A percentile compares a stretch with the other conserved stretches of the same genome.
phyloP scores from a whole-genome alignment of 1,140 invertebrate species.

The Idris sp. region DNA sequence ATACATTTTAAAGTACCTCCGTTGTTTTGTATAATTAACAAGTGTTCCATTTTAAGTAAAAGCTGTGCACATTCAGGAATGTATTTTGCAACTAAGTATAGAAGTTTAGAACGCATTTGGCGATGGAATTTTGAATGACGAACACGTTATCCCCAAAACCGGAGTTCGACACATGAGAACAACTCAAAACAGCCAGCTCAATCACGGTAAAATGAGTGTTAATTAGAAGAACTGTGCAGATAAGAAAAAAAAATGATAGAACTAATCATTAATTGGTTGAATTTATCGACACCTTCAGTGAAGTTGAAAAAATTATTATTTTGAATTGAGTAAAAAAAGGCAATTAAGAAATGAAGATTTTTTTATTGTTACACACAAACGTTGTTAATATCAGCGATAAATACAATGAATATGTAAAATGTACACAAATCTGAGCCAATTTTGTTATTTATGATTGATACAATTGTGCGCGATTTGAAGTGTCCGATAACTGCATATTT shows the following conservation, averaged over 20 bases:
- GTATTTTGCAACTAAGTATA: conserved; percentile 26
- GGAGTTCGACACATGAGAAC: conserved; percentile 15
- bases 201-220: conserved; percentile 13
- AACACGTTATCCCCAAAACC: conserved; percentile 16
- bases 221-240: conserved; percentile 12
- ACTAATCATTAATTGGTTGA: no score
- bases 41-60: conserved; percentile 27
- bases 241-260: no score
- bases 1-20: no score
- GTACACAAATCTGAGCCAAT: no score
- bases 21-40: conserved; percentile 51
- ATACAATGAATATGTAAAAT: no score
- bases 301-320: no score
- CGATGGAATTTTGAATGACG: not conserved
- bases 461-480: not conserved
- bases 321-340: no score
- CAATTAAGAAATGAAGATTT: no score
- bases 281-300: no score
- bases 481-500: conserved; percentile 1
- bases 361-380: no score
- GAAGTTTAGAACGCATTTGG: conserved; percentile 26
- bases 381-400: no score
- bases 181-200: conserved; percentile 22
- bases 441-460: no score
- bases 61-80: not conserved